These are phyloP conservation scores for Sterna hirundo DNA, from an alignment of 2,113 vertebrate species.

Conservation along the genomic window DNA sequence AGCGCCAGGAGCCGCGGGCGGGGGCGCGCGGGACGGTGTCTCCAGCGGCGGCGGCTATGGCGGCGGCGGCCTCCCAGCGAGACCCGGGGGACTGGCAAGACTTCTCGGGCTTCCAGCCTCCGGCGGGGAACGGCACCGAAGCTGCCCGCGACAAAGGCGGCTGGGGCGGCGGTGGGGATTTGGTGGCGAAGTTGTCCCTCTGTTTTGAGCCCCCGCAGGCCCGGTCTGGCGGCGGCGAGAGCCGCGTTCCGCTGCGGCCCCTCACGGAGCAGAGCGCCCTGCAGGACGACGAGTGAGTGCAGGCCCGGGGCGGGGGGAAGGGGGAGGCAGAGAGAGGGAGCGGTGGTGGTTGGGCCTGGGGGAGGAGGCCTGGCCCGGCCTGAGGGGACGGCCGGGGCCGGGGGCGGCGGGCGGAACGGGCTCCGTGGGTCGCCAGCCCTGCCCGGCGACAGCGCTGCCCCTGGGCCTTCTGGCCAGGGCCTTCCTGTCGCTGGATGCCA, in stretches of 20 bases:
- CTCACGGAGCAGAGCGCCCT: constrained; percentile 88
- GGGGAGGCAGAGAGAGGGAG: neutral
- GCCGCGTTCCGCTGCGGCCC: constrained; percentile 81
- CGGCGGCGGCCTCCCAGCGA: constrained; percentile 86
- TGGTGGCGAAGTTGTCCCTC: constrained; percentile 87
- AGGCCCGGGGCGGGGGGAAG: neutral
- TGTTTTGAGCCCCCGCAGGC: constrained; percentile 81
- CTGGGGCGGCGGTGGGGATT: constrained; percentile 77
- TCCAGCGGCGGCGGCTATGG: constrained; percentile 75
- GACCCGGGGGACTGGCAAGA: constrained; percentile 95
- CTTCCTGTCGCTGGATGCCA: neutral
- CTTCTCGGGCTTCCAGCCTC: constrained; percentile 93
- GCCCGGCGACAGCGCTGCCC: neutral
- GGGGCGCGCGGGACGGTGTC: neutral
- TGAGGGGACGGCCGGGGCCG: neutral
- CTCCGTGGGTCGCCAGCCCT: neutral
- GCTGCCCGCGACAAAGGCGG: constrained; percentile 7
- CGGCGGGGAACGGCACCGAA: constrained; percentile 69
- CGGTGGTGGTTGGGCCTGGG: too few relatives aligned
- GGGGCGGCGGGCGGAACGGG: neutral
- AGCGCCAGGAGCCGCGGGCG: neutral
- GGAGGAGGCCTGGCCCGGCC: neutral
- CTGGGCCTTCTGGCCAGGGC: neutral
- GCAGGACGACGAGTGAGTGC: constrained; percentile 93
- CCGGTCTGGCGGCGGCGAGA: constrained; percentile 72